A percentile compares a stretch with the other conserved stretches of the same genome.
Evolutionary conservation across 1,140 invertebrate genomes (phyloP).

Genomic region (Pachypsylla venusta): DNA sequence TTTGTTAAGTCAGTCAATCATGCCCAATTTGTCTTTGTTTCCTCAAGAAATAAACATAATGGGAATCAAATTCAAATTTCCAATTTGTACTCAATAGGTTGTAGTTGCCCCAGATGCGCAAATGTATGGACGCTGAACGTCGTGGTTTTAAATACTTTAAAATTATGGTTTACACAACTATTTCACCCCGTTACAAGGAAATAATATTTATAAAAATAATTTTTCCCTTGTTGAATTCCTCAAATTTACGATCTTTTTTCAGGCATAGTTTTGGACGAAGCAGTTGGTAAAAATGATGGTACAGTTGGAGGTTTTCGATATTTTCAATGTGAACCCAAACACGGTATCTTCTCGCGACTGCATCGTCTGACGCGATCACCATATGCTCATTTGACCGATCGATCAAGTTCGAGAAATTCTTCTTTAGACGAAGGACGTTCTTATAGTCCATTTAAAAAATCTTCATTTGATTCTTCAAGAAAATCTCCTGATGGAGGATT

Average conservation of each 20-base stretch:
- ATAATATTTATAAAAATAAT: too few species aligned
- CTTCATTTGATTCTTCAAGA: background rate
- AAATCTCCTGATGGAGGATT: background rate
- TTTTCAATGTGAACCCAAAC: slow-evolving; percentile 86
- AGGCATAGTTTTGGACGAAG: slow-evolving; percentile 80
- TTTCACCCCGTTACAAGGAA: too few species aligned
- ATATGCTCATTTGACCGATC: slow-evolving; percentile 26
- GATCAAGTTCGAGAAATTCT: background rate
- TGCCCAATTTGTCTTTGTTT: too few species aligned
- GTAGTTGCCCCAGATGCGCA: too few species aligned
- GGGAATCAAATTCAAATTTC: too few species aligned
- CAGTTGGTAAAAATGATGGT: slow-evolving; percentile 95
- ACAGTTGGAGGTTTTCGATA: slow-evolving; percentile 81
- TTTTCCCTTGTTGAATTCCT: too few species aligned
- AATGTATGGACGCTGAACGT: too few species aligned
- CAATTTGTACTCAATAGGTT: too few species aligned
- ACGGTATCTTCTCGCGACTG: slow-evolving; percentile 83
- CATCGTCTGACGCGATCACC: slow-evolving; percentile 67
- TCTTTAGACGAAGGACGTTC: slow-evolving; percentile 10
- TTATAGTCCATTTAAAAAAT: background rate
- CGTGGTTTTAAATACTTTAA: too few species aligned
- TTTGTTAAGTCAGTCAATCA: too few species aligned
- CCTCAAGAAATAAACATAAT: too few species aligned
- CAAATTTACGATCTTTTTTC: background rate
- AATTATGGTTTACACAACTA: too few species aligned